These are phyloP conservation scores for Sylvilagus floridanus DNA, from an alignment of 2,797 vertebrate genomes.

Conservation along the genomic window DNA sequence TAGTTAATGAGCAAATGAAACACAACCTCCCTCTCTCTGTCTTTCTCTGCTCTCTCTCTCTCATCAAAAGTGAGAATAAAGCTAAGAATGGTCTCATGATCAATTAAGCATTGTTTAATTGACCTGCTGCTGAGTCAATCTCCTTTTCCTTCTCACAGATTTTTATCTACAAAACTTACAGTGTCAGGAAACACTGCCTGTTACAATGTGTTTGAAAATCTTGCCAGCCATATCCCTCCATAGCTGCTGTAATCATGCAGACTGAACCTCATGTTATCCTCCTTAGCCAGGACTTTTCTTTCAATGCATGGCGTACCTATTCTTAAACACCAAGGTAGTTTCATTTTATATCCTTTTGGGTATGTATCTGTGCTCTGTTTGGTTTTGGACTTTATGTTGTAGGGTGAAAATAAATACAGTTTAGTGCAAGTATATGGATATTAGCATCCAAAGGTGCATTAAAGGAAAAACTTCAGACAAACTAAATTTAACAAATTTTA, in stretches of 20 bases:
- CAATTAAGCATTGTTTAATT: slow-evolving; percentile 49
- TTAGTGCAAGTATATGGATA: slow-evolving; percentile 45
- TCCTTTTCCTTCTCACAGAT: slow-evolving; percentile 62
- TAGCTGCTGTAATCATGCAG: slow-evolving; percentile 3
- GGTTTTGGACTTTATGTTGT: slow-evolving; percentile 31
- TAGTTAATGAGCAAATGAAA: not conserved
- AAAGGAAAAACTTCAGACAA: not conserved
- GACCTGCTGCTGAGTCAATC: not conserved
- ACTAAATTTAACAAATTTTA: not conserved
- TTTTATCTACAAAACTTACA: slow-evolving; percentile 25
- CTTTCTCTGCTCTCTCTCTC: not conserved
- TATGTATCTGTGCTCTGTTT: not conserved
- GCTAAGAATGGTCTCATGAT: slow-evolving; percentile 10
- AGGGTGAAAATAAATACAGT: slow-evolving; percentile 58
- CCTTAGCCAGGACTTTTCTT: not conserved
- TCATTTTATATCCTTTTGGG: not conserved
- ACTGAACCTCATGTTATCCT: not conserved
- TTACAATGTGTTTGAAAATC: not conserved
- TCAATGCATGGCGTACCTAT: not conserved
- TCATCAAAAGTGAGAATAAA: not conserved
- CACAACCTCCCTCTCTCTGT: not conserved
- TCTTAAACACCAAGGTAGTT: not conserved
- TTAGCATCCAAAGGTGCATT: not conserved
- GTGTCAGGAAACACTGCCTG: slow-evolving; percentile 64
- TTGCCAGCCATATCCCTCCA: not conserved